Evolutionary conservation across 2,797 vertebrate genomes (phyloP), one percentile per base, ranked within the genome.

Genomic region (Arrhamphus sclerolepis): DNA sequence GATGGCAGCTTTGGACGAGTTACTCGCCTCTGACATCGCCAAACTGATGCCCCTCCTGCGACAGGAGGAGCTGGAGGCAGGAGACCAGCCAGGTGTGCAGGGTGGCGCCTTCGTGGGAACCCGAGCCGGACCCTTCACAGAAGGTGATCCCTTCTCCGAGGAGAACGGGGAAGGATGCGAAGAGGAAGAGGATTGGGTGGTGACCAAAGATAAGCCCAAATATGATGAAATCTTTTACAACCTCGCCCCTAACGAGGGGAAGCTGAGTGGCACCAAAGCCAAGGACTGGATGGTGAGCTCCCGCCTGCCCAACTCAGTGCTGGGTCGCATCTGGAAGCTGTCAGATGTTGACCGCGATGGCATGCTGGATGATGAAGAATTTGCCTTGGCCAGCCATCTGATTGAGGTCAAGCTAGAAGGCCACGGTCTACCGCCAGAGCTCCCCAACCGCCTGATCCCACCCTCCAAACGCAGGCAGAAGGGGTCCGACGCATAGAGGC

Each of bases 211-310:
- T 92, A 98, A 98, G 77, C 93, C 96, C 78, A 98, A 98, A 44
- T 98, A 98, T 0, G 96, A 98, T 0, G 96, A 98, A 76, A 97
- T 98, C 89, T 98, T 98, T 92, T 97, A 97, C 69, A 97, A 95
- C 82, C 89, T 98, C 8, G 91, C 94, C 0, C 96, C 96, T 0
- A 91, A 91, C 0, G 95, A 97, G 28, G 96, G 96, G 19, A 98
- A 98, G 82, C 92, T 98, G 73, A 98, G 94, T 0, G 96, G 96
- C 72, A 92, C 86, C 72, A 96, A 96, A 88, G 96, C 94, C 7
- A 96, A 94, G 84, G 93, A 92, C 83, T 97, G 96, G 96, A 97
- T 98, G 96, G 94, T 95, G 71, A 94, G 93, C 75, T 96, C 96
- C 59, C 93, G 95, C 64, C 87, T 98, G 70, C 96, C 96, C 82